Base-by-base conservation (phyloP, 2,888 invertebrate genomes). In the Drosophila multiciliata region DNA sequence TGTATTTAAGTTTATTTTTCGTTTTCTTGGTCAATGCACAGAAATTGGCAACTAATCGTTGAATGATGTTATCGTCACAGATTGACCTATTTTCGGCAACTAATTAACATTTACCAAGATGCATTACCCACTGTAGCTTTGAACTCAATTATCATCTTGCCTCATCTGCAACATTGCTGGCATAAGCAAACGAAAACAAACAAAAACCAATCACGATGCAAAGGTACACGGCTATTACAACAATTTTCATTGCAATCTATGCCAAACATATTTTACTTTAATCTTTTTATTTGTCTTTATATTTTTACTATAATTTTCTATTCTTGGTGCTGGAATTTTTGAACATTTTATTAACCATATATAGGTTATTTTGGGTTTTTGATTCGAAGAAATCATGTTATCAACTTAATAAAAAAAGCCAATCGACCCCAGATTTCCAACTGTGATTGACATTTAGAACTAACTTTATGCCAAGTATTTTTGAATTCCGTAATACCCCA, bases 51-150 rank as follows among this genome's bases (percentile, higher is more conserved):
- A 50, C 64, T 80, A 78, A 80, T 60, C 62, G 80, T 32, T 40
- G 66, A 67, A 76, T 69, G 49, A 73, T 73, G 54, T 61, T 73
- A 63, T 65, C 62, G 35, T 33, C 66, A 66, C 61, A 81, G 73
- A 71, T 83, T 83, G 79, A 81, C 90, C 88, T 75, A 86, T 89
- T 81, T 87, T 80, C 63, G 68, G 65, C 76, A 83, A 74, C 84
- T 88, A 88, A 90, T 86, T 88, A 90, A 88, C 90, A 90, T 86
- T 86, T 86, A 79, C 86, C 79, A 90, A 90, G 87, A 78, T 67
- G 59, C 81, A 75, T 77, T 77, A 83, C 64, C 66, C 78, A 69
- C 73, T 75, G 87, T 67, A 76, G 84, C 61, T 84, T 85, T 89
- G 83, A 82, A 87, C 88, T 89, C 87, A 90, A 87, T 90, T 90